A percentile compares a stretch with the other conserved stretches of the same genome.
Evolutionary conservation across 1,140 invertebrate genomes (phyloP).

Genomic region (Lithobius niger): DNA sequence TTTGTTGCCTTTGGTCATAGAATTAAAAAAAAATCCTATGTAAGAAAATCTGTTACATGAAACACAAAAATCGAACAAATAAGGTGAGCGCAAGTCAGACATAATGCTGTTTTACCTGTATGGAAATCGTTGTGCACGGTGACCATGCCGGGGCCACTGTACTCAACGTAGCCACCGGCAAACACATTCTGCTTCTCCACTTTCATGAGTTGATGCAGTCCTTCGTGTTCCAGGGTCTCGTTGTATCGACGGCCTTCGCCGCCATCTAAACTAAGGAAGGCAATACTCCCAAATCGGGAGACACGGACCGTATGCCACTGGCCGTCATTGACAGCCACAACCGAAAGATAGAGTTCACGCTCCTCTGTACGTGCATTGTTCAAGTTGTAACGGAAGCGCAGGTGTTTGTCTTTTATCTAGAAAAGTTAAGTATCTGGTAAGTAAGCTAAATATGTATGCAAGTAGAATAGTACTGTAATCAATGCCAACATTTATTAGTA

Average conservation of each 20-base stretch:
- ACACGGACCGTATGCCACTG: slow-evolving; percentile 88
- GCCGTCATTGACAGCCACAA: slow-evolving; percentile 83
- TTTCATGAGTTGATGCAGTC: slow-evolving; percentile 70
- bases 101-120: slow-evolving; percentile 58
- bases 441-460: too few relatives aligned
- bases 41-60: too few relatives aligned
- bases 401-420: slow-evolving; percentile 68
- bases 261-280: slow-evolving; percentile 84
- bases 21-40: too few relatives aligned
- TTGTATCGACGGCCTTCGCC: slow-evolving; percentile 90
- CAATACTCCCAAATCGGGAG: slow-evolving; percentile 73
- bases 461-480: too few relatives aligned
- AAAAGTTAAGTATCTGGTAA: too few relatives aligned
- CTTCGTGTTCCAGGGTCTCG: slow-evolving; percentile 78
- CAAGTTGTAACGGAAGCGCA: slow-evolving; percentile 66
- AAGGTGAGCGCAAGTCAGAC: too few relatives aligned
- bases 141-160: slow-evolving; percentile 56
- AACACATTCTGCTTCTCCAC: slow-evolving; percentile 91
- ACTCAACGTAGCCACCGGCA: slow-evolving; percentile 87
- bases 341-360: slow-evolving; percentile 74
- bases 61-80: too few relatives aligned
- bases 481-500: too few relatives aligned
- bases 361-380: slow-evolving; percentile 81
- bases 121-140: slow-evolving; percentile 92
- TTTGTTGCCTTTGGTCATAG: too few relatives aligned